A percentile compares a stretch with the other conserved stretches of the same genome.
Evolutionary conservation across 2,113 vertebrate genomes (phyloP).

Genomic region (Panthera tigris): DNA sequence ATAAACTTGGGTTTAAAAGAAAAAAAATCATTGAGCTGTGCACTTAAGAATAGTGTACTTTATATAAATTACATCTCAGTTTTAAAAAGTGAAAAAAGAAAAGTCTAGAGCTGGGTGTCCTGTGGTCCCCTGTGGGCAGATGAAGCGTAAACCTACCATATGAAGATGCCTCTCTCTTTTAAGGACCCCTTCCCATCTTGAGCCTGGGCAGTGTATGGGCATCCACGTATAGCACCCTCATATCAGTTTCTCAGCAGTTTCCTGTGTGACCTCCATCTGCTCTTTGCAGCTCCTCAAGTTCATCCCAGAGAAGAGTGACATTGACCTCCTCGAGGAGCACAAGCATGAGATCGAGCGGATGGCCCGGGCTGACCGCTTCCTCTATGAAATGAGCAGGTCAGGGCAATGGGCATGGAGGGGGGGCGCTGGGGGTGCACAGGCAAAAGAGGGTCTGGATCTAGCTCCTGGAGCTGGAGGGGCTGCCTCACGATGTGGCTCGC

Average conservation of each 20-base stretch:
- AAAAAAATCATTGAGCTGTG: not conserved
- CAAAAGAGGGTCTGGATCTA: too few relatives aligned
- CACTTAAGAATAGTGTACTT: not conserved
- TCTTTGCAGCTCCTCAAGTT: constrained; percentile 94
- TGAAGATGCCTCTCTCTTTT: not conserved
- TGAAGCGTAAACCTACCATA: not conserved
- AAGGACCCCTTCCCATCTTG: not conserved
- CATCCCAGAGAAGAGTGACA: constrained; percentile 95
- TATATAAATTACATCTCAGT: not conserved
- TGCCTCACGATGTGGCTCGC: not conserved
- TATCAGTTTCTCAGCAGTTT: not conserved
- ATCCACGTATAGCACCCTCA: accelerated
- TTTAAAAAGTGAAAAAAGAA: not conserved
- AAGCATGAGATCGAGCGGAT: constrained; percentile 98
- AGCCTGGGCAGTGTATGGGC: not conserved
- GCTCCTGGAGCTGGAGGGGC: not conserved
- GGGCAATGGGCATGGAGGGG: accelerated
- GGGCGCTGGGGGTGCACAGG: accelerated
- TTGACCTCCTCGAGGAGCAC: constrained; percentile 97
- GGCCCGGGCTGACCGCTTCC: constrained; percentile 98
- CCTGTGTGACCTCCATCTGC: not conserved
- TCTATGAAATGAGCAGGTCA: constrained; percentile 99
- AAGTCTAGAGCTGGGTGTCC: not conserved
- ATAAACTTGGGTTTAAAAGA: not conserved
- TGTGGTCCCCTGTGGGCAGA: not conserved